These are phyloP conservation scores for Porites lutea DNA, from an alignment of 64 coral and sea anemone genomes.

Conservation along the genomic window DNA sequence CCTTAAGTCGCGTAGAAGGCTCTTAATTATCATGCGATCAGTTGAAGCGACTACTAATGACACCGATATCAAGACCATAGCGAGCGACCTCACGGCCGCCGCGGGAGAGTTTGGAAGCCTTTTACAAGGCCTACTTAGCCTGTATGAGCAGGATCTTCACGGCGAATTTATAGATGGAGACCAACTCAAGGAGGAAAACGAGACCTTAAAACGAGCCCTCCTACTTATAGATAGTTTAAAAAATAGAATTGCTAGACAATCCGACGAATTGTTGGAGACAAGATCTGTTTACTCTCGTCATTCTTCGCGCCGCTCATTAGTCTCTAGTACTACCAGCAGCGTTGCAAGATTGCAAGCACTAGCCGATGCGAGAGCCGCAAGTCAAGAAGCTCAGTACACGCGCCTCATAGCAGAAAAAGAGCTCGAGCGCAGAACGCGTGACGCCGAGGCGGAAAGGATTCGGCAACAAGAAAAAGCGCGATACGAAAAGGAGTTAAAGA, in stretches of 20 bases:
- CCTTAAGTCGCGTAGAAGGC: background rate
- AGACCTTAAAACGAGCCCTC: background rate
- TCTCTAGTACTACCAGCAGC: background rate
- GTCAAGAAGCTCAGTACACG: slow-evolving; percentile 9
- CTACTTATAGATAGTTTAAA: slow-evolving; percentile 13
- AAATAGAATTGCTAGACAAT: slow-evolving; percentile 17
- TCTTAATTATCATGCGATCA: slow-evolving; percentile 12
- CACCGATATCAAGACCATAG: background rate
- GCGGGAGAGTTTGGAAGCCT: background rate
- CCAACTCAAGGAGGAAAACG: slow-evolving; percentile 7
- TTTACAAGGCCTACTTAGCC: background rate
- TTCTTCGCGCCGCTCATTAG: background rate
- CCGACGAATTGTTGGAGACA: slow-evolving; percentile 52
- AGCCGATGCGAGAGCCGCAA: slow-evolving; percentile 40
- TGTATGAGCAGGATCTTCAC: background rate
- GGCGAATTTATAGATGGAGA: background rate
- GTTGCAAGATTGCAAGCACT: slow-evolving; percentile 4
- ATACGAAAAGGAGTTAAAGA: too few species aligned
- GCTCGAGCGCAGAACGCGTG: slow-evolving; percentile 9
- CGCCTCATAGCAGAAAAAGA: slow-evolving; percentile 53
- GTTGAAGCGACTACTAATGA: background rate
- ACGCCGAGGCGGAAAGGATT: too few species aligned
- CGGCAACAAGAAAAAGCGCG: too few species aligned
- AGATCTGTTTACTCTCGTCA: background rate
- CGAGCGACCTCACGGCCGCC: slow-evolving; percentile 7